A percentile compares a stretch with the other conserved stretches of the same genome.
These are phyloP conservation scores for Steinernema hermaphroditum DNA, from an alignment of 2,888 invertebrate species.

Conservation along the genomic window DNA sequence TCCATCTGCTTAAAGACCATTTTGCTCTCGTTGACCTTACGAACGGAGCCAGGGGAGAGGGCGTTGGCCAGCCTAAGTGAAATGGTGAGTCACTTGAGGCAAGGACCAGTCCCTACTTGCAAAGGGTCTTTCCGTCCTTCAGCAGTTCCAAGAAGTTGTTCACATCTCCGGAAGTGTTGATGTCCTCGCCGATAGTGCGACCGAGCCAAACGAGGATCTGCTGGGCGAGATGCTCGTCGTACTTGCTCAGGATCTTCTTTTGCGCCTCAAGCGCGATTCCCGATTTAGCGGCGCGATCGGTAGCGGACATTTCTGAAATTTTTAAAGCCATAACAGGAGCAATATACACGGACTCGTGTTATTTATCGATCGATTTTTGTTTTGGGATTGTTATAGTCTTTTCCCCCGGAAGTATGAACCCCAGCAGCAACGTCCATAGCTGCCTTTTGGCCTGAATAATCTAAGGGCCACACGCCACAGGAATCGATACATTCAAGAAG, in stretches of 20 bases:
- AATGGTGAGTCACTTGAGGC: neutral
- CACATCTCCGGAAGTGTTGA: conserved; percentile 82
- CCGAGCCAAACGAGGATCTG: conserved; percentile 89
- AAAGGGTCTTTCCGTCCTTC: conserved; percentile 85
- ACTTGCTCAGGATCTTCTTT: conserved; percentile 83
- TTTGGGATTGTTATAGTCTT: no score
- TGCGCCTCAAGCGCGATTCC: conserved; percentile 64
- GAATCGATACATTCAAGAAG: no score
- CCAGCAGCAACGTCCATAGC: no score
- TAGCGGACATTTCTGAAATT: conserved; percentile 27
- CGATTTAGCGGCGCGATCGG: conserved; percentile 58
- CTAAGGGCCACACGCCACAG: no score
- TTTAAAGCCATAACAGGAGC: no score
- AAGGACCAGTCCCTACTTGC: conserved; percentile 77
- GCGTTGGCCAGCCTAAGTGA: conserved; percentile 81
- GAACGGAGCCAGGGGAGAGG: conserved; percentile 78
- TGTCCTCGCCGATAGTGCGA: conserved; percentile 81
- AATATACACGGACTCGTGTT: no score
- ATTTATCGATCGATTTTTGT: no score
- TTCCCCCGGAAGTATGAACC: no score
- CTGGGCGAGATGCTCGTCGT: conserved; percentile 88
- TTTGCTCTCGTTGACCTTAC: conserved; percentile 88
- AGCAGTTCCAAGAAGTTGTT: conserved; percentile 86
- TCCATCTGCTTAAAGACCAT: conserved; percentile 99
- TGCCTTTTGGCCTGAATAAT: no score